A percentile compares a stretch with the other conserved stretches of the same genome.
phyloP scores from a whole-genome alignment of 1,140 invertebrate species.

The Drosophila quadrilineata region DNA sequence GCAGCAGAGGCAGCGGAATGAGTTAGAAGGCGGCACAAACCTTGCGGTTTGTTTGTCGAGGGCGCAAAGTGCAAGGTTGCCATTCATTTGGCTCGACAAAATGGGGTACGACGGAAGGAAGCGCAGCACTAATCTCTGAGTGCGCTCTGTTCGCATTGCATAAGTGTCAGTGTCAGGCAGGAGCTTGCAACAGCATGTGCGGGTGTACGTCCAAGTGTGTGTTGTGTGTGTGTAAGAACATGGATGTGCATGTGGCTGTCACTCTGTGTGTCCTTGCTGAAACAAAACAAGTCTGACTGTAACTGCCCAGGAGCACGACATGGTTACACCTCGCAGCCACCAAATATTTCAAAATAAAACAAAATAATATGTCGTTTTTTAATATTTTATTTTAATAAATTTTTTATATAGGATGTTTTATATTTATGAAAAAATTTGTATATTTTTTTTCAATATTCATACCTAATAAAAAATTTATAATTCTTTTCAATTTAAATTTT shows the following conservation, averaged over 20 bases:
- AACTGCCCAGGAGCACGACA: neutral
- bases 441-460: neutral
- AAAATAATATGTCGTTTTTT: neutral
- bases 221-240: neutral
- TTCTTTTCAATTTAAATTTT: neutral
- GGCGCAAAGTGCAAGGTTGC: slow-evolving; percentile 69
- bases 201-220: neutral
- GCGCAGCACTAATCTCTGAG: slow-evolving; percentile 68
- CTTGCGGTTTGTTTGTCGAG: slow-evolving; percentile 62
- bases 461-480: neutral
- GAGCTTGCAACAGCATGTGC: slow-evolving; percentile 2
- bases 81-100: slow-evolving; percentile 52
- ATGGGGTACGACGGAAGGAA: slow-evolving; percentile 48
- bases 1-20: slow-evolving; percentile 7
- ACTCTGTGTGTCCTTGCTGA: slow-evolving; percentile 50
- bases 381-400: neutral
- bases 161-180: slow-evolving; percentile 61
- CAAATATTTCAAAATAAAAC: neutral
- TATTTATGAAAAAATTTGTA: too few relatives aligned
- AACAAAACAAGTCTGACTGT: slow-evolving; percentile 25
- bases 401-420: too few relatives aligned
- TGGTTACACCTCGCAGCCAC: neutral
- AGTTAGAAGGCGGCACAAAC: slow-evolving; percentile 27
- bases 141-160: slow-evolving; percentile 59
- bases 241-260: slow-evolving; percentile 28